Percentiles rank a stretch among this genome's conserved stretches.
Conservation (phyloP, 2,888 invertebrate species). For the Eucera pruinosa region DNA sequence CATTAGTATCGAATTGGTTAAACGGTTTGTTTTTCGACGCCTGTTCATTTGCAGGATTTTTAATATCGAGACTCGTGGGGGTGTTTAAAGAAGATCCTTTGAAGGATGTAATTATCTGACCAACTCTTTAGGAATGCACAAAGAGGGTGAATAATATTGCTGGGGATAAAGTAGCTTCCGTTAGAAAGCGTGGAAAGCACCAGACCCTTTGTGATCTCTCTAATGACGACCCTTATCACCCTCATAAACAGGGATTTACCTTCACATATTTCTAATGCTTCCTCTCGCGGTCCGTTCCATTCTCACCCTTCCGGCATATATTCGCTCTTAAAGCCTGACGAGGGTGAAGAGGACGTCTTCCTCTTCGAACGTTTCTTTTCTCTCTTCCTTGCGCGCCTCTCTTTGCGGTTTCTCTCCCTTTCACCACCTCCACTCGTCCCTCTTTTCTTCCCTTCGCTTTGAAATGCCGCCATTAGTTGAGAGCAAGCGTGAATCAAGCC, state of each 20-base stretch:
- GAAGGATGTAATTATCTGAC: constrained; percentile 35
- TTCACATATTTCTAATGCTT: constrained; percentile 63
- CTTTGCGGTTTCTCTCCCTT: neutral
- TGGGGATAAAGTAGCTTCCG: constrained; percentile 43
- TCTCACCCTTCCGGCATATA: constrained; percentile 58
- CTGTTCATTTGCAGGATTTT: neutral
- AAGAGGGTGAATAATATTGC: constrained; percentile 18
- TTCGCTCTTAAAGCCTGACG: constrained; percentile 51
- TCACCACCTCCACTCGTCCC: constrained; percentile 4
- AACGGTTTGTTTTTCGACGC: too few relatives aligned
- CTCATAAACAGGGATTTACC: constrained; percentile 72
- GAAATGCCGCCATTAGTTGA: constrained; percentile 33
- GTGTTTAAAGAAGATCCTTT: constrained; percentile 15
- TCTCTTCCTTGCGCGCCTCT: neutral
- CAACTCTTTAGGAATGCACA: neutral
- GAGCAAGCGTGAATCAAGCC: constrained; percentile 5
- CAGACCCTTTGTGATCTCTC: constrained; percentile 60
- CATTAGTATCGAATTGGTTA: too few relatives aligned
- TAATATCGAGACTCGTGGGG: constrained; percentile 3
- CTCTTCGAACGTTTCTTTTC: constrained; percentile 18
- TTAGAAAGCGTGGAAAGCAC: constrained; percentile 48
- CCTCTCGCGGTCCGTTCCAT: constrained; percentile 38
- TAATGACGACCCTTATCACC: constrained; percentile 70
- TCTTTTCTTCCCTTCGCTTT: constrained; percentile 36
- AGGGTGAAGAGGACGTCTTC: constrained; percentile 59